Base-by-base conservation (phyloP, 2,113 vertebrate species). In the Thunnus thynnus region DNA sequence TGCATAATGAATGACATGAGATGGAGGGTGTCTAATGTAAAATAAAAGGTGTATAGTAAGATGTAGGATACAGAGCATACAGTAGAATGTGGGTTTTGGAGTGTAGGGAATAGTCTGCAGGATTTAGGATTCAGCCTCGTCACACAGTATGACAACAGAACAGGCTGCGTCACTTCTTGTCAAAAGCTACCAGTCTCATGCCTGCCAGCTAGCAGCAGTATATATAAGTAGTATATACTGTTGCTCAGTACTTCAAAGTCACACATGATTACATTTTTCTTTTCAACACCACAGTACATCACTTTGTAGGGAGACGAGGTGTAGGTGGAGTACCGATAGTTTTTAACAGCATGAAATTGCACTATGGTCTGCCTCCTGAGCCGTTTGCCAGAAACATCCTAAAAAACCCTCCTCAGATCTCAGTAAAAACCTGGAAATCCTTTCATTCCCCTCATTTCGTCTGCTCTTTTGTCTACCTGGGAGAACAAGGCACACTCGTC, bases 351-450 rank as follows among this genome's bases (percentile, higher is more conserved):
- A 52, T 57, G 13, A 51, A 81, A 75, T 71, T 47, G 36, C 51
- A 41, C 75, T 20, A 30, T 27, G 3, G 22, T 67, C 67, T 56
- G 69, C 66, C 67, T 72, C 82, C 50, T 71, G 32, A 25, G 5
- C 75, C 13, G 18, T 74, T 86, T 84, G 79, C 72, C 66, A 80
- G 78, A 84, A 83, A 83, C 68, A 76, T 76, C 82, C 64, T 54
- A 58, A 61, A 82, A 47, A 84, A 73, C 2, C 11, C 17, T 51
- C 80, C 61, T 81, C 65, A 85, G 84, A 84, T 91, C 84, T 88
- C 48, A 4, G 58, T 79, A 75, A 88, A 89, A 90, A 83, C 83
- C 84, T 83, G 80, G 80, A 91, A 90, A 94, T 90, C 78, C 86
- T 83, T 90, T 89, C 80, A 90, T 91, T 83, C 76, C 58, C 72